phyloP scores from a whole-genome alignment of 2,797 vertebrate genomes.

The Falco novaeseelandiae region DNA sequence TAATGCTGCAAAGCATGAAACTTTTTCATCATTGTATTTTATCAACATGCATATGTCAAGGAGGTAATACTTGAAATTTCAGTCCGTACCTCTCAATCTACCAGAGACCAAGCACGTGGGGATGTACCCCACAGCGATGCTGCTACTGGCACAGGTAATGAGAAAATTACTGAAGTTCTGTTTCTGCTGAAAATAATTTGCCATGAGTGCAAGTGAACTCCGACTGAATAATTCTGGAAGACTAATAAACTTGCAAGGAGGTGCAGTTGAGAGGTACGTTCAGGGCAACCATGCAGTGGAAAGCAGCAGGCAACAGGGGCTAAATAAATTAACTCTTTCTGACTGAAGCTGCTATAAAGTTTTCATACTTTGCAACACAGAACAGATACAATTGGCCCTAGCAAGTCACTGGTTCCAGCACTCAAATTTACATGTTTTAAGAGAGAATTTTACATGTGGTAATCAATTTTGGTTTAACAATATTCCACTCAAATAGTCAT shows the following conservation, averaged over 20 bases:
- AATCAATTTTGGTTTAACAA: slow-evolving; percentile 48
- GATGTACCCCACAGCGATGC: not conserved
- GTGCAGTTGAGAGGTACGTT: slow-evolving; percentile 75
- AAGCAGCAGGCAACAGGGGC: slow-evolving; percentile 63
- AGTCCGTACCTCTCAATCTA: slow-evolving; percentile 76
- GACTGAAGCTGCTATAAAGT: slow-evolving; percentile 33
- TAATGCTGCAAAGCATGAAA: slow-evolving; percentile 81
- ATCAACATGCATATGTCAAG: slow-evolving; percentile 57
- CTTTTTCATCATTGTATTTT: slow-evolving; percentile 11
- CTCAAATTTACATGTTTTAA: slow-evolving; percentile 14
- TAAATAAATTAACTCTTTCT: slow-evolving; percentile 35
- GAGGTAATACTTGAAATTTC: not conserved
- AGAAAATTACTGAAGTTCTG: not conserved
- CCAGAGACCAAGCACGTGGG: not conserved
- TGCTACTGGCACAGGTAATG: not conserved
- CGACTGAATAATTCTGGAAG: not conserved
- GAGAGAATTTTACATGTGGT: slow-evolving; percentile 5
- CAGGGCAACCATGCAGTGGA: slow-evolving; percentile 69
- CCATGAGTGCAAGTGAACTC: not conserved
- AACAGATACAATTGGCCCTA: slow-evolving; percentile 41
- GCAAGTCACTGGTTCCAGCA: slow-evolving; percentile 31
- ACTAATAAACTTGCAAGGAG: not conserved
- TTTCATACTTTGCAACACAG: slow-evolving; percentile 81
- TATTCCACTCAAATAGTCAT: slow-evolving; percentile 54
- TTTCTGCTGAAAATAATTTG: slow-evolving; percentile 6